These are phyloP conservation scores for Tenthredo mesomela DNA, from an alignment of 2,888 invertebrate species.

Conservation along the genomic window DNA sequence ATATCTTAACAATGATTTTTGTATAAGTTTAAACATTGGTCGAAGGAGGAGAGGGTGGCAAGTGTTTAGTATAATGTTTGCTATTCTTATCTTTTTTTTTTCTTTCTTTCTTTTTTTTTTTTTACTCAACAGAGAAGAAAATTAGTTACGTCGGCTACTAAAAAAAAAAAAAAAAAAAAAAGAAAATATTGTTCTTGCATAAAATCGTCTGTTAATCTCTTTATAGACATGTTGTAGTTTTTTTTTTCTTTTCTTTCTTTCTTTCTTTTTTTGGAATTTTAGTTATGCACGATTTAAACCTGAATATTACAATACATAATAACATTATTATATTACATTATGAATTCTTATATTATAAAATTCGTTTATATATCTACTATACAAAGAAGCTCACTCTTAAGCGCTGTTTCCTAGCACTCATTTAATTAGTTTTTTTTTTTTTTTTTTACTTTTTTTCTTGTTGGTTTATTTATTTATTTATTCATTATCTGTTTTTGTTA, in stretches of 20 bases:
- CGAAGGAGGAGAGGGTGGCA: too few species aligned
- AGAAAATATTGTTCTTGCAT: slow-evolving; percentile 46
- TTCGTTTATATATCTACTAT: slow-evolving; percentile 48
- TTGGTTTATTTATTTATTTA: background rate
- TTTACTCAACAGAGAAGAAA: slow-evolving; percentile 29
- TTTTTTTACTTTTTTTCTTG: background rate
- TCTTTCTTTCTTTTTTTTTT: too few species aligned
- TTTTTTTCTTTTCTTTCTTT: background rate
- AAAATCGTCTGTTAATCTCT: slow-evolving; percentile 20
- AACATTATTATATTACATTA: slow-evolving; percentile 58
- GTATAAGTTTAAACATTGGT: background rate
- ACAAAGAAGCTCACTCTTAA: slow-evolving; percentile 51
- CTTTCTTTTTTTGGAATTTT: slow-evolving; percentile 51
- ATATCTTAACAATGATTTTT: slow-evolving; percentile 1
- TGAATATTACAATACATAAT: slow-evolving; percentile 57
- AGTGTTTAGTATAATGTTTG: background rate
- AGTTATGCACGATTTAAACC: slow-evolving; percentile 57
- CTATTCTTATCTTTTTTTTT: background rate
- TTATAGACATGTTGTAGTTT: background rate
- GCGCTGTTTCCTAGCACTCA: slow-evolving; percentile 52
- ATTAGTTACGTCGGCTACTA: background rate
- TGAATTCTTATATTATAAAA: slow-evolving; percentile 57
- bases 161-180: too few species aligned
- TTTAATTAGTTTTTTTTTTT: background rate
- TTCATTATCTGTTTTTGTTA: background rate